Base-by-base conservation (phyloP, 2,888 invertebrate species). In the Hedychridium roseum region DNA sequence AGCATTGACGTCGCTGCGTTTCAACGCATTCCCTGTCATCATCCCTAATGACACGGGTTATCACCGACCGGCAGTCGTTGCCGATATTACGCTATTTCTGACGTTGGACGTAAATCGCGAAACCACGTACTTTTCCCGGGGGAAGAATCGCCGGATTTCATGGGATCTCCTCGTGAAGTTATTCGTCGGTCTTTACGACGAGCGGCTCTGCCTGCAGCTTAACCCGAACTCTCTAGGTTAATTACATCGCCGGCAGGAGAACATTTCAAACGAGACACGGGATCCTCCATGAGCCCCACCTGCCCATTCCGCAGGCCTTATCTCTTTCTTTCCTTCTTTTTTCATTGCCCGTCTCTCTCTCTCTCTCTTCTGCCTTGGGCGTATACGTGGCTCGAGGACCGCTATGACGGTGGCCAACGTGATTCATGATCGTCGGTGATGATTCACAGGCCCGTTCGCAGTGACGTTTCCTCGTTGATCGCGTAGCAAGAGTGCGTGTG, bases 341-440 rank as follows among this genome's bases (percentile, higher is more conserved):
- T 2, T 27, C 27, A 12, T 23, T 23, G 23, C 23, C 5, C 9
- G 9, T 4, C 23, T 4, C 23, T 23, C 9, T 23, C 27, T 9
- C 2, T 7, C 3, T 4, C 27, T 9, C 9, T 9, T 23, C 23
- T 4, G 23, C 31, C 44, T 40, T 44, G 44, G 42, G 44, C 30
- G 44, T 41, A n/a, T 23, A 30, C 39, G n/a, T 23, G 12, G n/a
- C 15, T 15, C 21, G 20, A 16, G 40, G 20, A 30, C 5, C 27
- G 48, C 35, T 39, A 35, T 32, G 47, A 47, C 52, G 57, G 60
- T 57, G 66, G 62, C 57, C 60, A 55, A 50, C 48, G 57, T 66
- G 66, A 68, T 66, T 68, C 68, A 68, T 46, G 65, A 60, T 52
- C 51, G 52, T 28, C 46, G 38, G 26, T 54, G 64, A 65, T 66